Base-by-base conservation (phyloP, 2,888 invertebrate species). In the Hydraecia micacea region DNA sequence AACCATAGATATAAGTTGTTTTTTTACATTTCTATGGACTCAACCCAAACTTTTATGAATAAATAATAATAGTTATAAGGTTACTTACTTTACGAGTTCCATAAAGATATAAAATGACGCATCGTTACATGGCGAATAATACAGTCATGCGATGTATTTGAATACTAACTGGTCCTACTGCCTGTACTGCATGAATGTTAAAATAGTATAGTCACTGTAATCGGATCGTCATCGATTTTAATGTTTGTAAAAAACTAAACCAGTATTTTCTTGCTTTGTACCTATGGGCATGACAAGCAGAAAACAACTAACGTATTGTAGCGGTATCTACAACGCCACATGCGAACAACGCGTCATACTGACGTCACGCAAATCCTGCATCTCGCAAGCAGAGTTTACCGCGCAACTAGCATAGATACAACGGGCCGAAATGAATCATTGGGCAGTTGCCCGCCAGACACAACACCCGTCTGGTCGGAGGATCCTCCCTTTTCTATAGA, bases 101-200 rank as follows among this genome's bases (percentile, higher is more conserved):
- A 66, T 13, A 52, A n/a, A 66, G 11, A 79, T 72, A 66, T 21
- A 9, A n/a, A 55, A 80, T 81, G 74, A 79, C 60, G 52, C 60
- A 73, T 60, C 73, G n/a, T 60, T 80, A 73, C 65, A 28, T 67
- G 6, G 49, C 58, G 39, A 39, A 39, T 65, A 52, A 52, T 49
- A 39, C 39, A 63, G 58, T 60, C 81, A 80, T 66, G 15, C 66
- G 1, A 49, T 73, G n/a, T 60, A 67, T 67, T 67, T 62, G 60
- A 36, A 79, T 79, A 79, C 65, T 60, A 73, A 81, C 66, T 15
- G 18, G 15, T 39, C 13, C 42, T 42, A n/a, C 7, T 18, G n/a
- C n/a, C n/a, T n/a, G 15, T 52, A 36, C 36, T 28, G 60, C 55
- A 18, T 36, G 46, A 49, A 36, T 2, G 6, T 55, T 80, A 55